These are phyloP conservation scores for Leucophenga maculata DNA, from an alignment of 2,888 invertebrate species.

Conservation along the genomic window DNA sequence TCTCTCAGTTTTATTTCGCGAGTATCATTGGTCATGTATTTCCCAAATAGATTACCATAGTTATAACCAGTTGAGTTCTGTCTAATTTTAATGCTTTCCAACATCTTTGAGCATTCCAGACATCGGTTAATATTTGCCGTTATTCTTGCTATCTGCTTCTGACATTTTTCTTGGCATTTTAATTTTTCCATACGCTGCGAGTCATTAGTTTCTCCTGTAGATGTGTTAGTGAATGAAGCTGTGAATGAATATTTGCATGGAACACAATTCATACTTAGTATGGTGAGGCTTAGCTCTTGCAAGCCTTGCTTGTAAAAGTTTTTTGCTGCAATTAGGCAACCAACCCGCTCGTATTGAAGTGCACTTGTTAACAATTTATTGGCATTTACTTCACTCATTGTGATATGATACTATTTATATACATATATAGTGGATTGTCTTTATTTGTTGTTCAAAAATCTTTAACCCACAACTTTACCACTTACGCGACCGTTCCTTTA, in stretches of 20 bases:
- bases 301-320: background rate
- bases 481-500: no score
- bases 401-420: no score
- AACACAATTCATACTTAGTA: background rate
- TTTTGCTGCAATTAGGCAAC: background rate
- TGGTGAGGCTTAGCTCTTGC: background rate
- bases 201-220: background rate
- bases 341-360: background rate
- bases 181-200: background rate
- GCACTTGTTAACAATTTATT: background rate
- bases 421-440: no score
- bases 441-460: no score
- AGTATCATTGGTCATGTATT: background rate
- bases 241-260: background rate
- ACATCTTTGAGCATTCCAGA: background rate
- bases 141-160: background rate
- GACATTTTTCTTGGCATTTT: background rate
- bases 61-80: background rate
- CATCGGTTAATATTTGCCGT: background rate
- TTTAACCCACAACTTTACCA: no score
- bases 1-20: background rate
- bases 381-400: background rate
- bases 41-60: slow-evolving; percentile 2
- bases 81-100: background rate
- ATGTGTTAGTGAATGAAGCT: background rate